These are phyloP conservation scores for Ramphastos sulfuratus DNA, from an alignment of 2,113 vertebrate genomes.

Conservation along the genomic window DNA sequence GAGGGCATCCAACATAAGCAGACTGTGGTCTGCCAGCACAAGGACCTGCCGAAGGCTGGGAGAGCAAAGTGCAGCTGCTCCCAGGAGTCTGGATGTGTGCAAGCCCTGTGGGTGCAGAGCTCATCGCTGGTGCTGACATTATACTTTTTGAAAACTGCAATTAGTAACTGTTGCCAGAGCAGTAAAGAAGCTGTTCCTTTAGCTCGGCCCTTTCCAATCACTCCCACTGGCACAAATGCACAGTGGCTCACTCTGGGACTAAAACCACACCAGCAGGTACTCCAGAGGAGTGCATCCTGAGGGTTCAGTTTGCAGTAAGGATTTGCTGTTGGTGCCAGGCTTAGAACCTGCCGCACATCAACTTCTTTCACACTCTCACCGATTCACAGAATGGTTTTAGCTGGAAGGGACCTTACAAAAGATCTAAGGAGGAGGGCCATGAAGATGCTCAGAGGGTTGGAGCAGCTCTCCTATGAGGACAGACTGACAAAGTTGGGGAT, in stretches of 20 bases:
- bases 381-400: no score
- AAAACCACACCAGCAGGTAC: neutral
- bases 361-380: neutral
- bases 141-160: constrained; percentile 21
- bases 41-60: neutral
- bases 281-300: neutral
- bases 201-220: constrained; percentile 1
- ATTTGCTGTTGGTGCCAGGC: neutral
- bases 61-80: neutral
- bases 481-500: no score
- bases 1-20: no score
- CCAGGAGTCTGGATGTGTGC: neutral
- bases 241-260: neutral
- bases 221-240: neutral
- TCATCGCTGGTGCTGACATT: neutral
- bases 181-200: constrained; percentile 20
- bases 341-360: neutral
- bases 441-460: no score
- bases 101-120: neutral
- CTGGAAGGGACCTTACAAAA: no score
- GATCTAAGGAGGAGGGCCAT: no score
- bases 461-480: no score
- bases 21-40: no score
- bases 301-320: neutral
- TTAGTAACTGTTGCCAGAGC: constrained; percentile 6